phyloP scores from a whole-genome alignment of 1,140 invertebrate genomes.

The Vanessa atalanta region DNA sequence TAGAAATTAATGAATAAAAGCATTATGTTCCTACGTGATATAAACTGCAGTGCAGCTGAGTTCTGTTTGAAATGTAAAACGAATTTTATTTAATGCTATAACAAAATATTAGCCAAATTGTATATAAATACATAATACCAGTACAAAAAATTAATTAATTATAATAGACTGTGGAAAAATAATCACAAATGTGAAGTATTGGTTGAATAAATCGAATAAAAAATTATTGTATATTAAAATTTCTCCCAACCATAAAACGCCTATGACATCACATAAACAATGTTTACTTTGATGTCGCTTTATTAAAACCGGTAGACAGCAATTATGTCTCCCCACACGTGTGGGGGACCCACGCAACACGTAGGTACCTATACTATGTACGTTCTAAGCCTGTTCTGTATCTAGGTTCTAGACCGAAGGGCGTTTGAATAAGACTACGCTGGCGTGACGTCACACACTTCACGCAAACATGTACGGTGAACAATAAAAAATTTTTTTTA shows the following conservation, averaged over 20 bases:
- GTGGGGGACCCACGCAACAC: background rate
- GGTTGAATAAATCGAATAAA: background rate
- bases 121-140: too few relatives aligned
- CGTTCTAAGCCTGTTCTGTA: background rate
- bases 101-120: too few relatives aligned
- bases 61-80: too few relatives aligned
- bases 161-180: too few relatives aligned
- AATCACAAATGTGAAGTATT: background rate
- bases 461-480: constrained; percentile 12
- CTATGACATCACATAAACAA: constrained; percentile 4
- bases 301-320: constrained; percentile 24
- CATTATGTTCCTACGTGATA: too few relatives aligned
- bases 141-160: too few relatives aligned
- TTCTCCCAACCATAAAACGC: background rate
- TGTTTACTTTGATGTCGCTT: constrained; percentile 27
- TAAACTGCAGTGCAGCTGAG: too few relatives aligned
- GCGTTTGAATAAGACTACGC: constrained; percentile 29
- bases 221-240: background rate
- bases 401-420: constrained; percentile 24
- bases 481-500: background rate
- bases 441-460: constrained; percentile 13
- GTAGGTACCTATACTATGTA: background rate
- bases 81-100: too few relatives aligned
- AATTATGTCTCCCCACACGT: constrained; percentile 10
- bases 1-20: too few relatives aligned